A percentile compares a stretch with the other conserved stretches of the same genome.
These are phyloP conservation scores for Hormaphis cornu DNA, from an alignment of 1,140 invertebrate species.

Conservation along the genomic window DNA sequence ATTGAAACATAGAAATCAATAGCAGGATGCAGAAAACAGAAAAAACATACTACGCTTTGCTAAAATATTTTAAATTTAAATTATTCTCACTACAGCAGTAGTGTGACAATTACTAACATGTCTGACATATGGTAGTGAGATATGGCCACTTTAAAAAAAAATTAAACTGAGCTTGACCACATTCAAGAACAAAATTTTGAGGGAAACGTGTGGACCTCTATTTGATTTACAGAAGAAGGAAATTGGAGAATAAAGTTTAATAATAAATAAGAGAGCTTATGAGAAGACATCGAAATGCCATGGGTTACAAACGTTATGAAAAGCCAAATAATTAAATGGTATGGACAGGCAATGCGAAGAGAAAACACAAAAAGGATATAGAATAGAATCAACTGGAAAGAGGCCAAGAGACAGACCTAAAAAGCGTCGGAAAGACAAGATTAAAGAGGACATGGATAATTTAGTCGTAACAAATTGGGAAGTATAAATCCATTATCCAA, in stretches of 20 bases:
- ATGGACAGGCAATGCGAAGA: background rate
- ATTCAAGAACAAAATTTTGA: background rate
- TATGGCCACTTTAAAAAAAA: background rate
- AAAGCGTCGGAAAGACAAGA: background rate
- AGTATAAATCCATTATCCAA: background rate
- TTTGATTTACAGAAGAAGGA: background rate
- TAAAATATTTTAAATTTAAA: no score
- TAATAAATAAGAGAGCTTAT: background rate
- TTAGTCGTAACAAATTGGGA: background rate
- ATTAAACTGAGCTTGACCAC: background rate
- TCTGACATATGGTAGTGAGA: no score
- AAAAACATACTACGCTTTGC: no score
- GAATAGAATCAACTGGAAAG: background rate
- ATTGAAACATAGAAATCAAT: no score
- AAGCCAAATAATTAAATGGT: background rate
- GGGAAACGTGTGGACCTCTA: background rate
- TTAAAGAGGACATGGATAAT: background rate
- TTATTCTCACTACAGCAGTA: no score
- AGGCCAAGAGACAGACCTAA: background rate
- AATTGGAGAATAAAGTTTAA: background rate
- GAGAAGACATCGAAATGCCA: background rate
- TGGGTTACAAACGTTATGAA: background rate
- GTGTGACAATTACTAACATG: no score
- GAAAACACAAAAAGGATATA: background rate
- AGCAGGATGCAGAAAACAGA: no score